phyloP scores from a whole-genome alignment of 1,140 invertebrate species.

The Diachasma alloeum region DNA sequence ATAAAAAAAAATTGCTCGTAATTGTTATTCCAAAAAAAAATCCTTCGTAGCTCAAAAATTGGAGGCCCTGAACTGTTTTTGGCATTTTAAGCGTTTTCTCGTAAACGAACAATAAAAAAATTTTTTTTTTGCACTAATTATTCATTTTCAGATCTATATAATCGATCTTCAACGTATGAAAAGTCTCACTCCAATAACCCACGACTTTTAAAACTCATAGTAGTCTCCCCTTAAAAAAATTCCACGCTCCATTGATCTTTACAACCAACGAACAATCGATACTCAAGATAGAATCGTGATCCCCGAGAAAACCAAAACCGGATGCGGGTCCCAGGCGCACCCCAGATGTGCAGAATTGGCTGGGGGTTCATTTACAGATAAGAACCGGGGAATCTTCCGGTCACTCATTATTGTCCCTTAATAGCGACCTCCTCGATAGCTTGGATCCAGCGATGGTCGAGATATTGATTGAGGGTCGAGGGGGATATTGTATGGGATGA shows the following conservation, averaged over 20 bases:
- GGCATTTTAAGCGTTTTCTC: no score
- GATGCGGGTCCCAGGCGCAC: neutral
- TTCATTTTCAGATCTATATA: no score
- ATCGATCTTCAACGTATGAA: no score
- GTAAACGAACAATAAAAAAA: no score
- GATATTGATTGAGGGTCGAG: neutral
- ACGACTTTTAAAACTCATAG: no score
- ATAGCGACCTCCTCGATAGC: neutral
- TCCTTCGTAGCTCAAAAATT: no score
- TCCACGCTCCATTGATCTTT: neutral
- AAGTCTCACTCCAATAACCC: no score
- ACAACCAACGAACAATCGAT: neutral
- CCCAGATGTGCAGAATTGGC: neutral
- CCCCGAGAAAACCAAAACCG: neutral
- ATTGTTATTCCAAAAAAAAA: no score
- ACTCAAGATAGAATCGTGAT: neutral
- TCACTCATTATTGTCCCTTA: slow-evolving; percentile 1
- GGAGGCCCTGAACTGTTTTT: no score
- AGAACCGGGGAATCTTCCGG: neutral
- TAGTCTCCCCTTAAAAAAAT: no score
- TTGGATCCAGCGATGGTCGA: neutral
- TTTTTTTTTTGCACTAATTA: no score
- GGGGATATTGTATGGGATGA: neutral
- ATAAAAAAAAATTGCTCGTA: no score
- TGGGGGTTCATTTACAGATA: slow-evolving; percentile 7